These are phyloP conservation scores for Archaeoteleia sp. DNA, from an alignment of 2,888 invertebrate species.

Conservation along the genomic window DNA sequence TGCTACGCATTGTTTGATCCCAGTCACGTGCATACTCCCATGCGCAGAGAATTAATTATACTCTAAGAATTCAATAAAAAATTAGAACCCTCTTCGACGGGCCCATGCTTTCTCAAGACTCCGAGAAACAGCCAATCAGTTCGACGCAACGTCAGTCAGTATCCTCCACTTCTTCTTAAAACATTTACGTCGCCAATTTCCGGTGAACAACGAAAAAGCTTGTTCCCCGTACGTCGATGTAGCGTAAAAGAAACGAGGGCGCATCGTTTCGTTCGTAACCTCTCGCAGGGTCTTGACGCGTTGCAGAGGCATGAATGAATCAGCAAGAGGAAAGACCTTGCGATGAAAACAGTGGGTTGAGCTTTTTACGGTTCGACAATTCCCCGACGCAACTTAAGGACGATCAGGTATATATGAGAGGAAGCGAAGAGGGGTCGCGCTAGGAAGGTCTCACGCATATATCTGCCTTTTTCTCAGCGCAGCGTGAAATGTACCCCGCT, in stretches of 20 bases:
- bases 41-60: too few species aligned
- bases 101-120: too few species aligned
- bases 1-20: too few species aligned
- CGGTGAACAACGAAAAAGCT: conserved; percentile 48
- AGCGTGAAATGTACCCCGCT: conserved; percentile 1
- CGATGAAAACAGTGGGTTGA: conserved; percentile 12
- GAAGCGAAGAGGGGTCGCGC: not conserved
- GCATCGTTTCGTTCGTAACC: conserved; percentile 25
- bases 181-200: conserved; percentile 49
- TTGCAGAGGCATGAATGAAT: conserved; percentile 30
- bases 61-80: too few species aligned
- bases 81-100: too few species aligned
- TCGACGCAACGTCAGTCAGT: conserved; percentile 33
- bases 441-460: conserved; percentile 1
- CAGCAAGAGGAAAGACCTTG: conserved; percentile 7
- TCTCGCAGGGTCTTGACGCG: conserved; percentile 38
- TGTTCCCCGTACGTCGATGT: conserved; percentile 23
- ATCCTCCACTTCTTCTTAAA: conserved; percentile 36
- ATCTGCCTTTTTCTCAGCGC: conserved; percentile 1
- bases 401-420: conserved; percentile 4
- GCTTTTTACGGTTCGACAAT: conserved; percentile 29
- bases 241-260: conserved; percentile 26
- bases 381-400: conserved; percentile 8
- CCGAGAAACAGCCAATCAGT: conserved; percentile 10
- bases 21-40: too few species aligned